phyloP scores from a whole-genome alignment of 2,113 vertebrate genomes.

The Eptesicus fuscus region DNA sequence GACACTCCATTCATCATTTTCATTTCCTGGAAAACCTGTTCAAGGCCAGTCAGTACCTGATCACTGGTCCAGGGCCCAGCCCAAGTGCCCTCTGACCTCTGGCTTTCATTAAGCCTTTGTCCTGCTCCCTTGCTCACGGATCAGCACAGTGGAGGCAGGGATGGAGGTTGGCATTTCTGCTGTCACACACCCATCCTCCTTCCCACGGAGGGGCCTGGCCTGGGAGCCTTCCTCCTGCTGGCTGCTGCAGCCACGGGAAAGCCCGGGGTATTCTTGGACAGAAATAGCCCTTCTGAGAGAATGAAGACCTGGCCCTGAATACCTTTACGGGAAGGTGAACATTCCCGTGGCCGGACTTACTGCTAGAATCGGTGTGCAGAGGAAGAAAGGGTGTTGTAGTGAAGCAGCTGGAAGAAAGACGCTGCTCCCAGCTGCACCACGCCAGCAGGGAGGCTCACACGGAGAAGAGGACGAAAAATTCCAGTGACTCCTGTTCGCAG shows the following conservation, averaged over 20 bases:
- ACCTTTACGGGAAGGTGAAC: neutral
- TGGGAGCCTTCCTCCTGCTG: neutral
- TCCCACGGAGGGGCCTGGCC: neutral
- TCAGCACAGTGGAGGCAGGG: neutral
- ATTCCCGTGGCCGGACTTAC: neutral
- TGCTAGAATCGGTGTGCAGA: neutral
- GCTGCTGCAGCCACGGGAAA: neutral
- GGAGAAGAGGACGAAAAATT: conserved; percentile 62
- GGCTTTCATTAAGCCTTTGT: neutral
- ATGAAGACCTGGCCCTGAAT: neutral
- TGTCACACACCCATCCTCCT: neutral
- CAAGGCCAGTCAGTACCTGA: neutral
- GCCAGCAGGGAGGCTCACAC: conserved; percentile 19
- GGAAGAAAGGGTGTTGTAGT: neutral
- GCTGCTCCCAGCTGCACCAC: conserved; percentile 34
- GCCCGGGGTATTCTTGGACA: neutral
- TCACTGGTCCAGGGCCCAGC: neutral
- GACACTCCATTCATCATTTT: neutral
- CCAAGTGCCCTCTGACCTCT: neutral
- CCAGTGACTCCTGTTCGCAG: conserved; percentile 66
- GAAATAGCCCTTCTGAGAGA: neutral
- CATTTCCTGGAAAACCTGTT: conserved; percentile 20
- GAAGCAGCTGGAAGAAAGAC: neutral
- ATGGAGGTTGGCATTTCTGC: neutral
- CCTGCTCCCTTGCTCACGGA: neutral